phyloP scores from a whole-genome alignment of 2,113 vertebrate genomes.

The Myotis davidii region DNA sequence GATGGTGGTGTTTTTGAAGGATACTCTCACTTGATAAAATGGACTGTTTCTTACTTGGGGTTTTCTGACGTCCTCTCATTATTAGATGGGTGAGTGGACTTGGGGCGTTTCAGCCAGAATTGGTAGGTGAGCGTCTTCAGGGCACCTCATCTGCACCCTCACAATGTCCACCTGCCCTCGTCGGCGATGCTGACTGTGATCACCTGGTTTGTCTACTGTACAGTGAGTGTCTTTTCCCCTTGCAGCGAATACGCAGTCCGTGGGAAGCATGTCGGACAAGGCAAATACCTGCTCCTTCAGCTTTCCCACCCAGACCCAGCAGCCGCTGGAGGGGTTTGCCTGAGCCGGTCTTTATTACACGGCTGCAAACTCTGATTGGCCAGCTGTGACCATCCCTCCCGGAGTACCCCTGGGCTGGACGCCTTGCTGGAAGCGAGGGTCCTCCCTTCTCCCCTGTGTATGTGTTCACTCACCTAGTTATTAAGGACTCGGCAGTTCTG shows the following conservation, averaged over 20 bases:
- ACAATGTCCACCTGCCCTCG: accelerated
- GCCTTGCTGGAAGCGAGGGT: neutral
- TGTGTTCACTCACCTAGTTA: neutral
- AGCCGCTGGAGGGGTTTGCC: neutral
- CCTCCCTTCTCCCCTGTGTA: neutral
- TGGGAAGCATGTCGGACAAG: neutral
- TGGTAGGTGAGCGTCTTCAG: neutral
- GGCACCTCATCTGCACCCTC: neutral
- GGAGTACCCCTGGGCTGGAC: neutral
- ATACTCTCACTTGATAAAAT: neutral
- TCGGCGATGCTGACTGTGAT: neutral
- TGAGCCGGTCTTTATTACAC: neutral
- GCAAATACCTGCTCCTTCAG: neutral
- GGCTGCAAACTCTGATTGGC: neutral
- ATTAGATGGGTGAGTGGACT: neutral
- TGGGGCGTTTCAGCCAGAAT: neutral
- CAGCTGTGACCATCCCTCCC: neutral
- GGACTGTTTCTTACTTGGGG: neutral
- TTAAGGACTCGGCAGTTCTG: neutral
- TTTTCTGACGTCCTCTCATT: neutral
- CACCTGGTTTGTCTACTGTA: neutral
- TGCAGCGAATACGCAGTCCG: neutral
- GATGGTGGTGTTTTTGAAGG: neutral
- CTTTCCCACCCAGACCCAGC: neutral
- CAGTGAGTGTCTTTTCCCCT: neutral